Percentiles rank a stretch among this genome's conserved stretches.
These are phyloP conservation scores for Percopsis transmontana DNA, from an alignment of 2,113 vertebrate species.

Conservation along the genomic window DNA sequence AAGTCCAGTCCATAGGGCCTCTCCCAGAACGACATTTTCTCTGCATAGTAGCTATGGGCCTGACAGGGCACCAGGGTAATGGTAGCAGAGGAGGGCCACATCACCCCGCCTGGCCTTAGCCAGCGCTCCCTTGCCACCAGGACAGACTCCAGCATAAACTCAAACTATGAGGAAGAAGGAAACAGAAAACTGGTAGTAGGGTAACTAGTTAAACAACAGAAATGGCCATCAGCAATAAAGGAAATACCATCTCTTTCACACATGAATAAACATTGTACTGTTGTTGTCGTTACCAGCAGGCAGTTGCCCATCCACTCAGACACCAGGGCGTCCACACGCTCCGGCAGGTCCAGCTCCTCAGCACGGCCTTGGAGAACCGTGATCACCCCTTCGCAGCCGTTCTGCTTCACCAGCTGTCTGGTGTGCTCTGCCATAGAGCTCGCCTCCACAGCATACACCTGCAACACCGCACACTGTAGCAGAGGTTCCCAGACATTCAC, in stretches of 20 bases:
- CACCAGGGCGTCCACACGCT: conserved; percentile 82
- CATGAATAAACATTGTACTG: too few relatives aligned
- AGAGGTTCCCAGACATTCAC: too few relatives aligned
- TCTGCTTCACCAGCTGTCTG: conserved; percentile 77
- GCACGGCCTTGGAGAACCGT: conserved; percentile 78
- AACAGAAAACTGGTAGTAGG: too few relatives aligned
- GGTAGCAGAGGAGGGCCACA: conserved; percentile 80
- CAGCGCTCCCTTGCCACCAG: conserved; percentile 79
- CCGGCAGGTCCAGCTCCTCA: conserved; percentile 77
- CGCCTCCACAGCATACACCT: conserved; percentile 85
- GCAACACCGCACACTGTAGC: background rate
- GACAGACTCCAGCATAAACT: conserved; percentile 87
- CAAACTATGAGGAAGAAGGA: conserved; percentile 71
- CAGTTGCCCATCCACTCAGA: conserved; percentile 89
- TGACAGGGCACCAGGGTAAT: conserved; percentile 82
- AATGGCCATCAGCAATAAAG: too few relatives aligned
- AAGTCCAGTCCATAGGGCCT: conserved; percentile 81
- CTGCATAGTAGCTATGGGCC: conserved; percentile 73
- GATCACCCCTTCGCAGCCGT: conserved; percentile 73
- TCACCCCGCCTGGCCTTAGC: conserved; percentile 78
- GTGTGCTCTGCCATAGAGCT: conserved; percentile 83
- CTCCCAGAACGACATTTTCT: conserved; percentile 84
- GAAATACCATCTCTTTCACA: too few relatives aligned
- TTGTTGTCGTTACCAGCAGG: conserved; percentile 75
- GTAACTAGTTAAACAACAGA: too few relatives aligned